Conservation (phyloP, 2,888 invertebrate genomes). For the Lacanobia oleracea region DNA sequence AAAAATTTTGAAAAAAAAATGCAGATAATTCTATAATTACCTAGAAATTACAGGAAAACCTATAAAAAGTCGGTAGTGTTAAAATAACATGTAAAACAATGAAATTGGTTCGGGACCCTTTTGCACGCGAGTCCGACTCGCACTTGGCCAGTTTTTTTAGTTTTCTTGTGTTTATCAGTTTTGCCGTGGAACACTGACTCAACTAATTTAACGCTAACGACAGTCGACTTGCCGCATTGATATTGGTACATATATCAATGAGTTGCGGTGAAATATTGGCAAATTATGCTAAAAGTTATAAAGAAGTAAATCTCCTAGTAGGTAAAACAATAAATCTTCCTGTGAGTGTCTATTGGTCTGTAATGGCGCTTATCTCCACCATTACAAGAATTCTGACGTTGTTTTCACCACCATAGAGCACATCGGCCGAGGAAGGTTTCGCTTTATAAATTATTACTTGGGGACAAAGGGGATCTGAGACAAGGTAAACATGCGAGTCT, state of each 20-base stretch:
- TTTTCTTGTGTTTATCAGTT: neutral
- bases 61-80: too few relatives aligned
- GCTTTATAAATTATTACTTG: constrained; percentile 37
- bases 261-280: constrained; percentile 3
- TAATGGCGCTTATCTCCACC: constrained; percentile 39
- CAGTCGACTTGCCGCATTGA: too few relatives aligned
- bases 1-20: too few relatives aligned
- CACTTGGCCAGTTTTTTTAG: too few relatives aligned
- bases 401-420: constrained; percentile 25
- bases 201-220: constrained; percentile 2
- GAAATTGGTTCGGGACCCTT: too few relatives aligned
- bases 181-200: constrained; percentile 3
- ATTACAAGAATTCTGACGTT: constrained; percentile 33
- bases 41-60: too few relatives aligned
- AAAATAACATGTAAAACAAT: too few relatives aligned
- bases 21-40: too few relatives aligned
- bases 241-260: neutral
- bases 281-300: constrained; percentile 25
- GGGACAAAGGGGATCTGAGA: constrained; percentile 24
- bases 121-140: too few relatives aligned
- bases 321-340: constrained; percentile 17
- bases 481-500: constrained; percentile 28
- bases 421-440: constrained; percentile 6
- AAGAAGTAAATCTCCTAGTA: constrained; percentile 1
- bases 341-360: neutral